Percentiles rank a stretch among this genome's conserved stretches.
These are phyloP conservation scores for Muricea muricata DNA, from an alignment of 92 coral and sea anemone species.

Conservation along the genomic window DNA sequence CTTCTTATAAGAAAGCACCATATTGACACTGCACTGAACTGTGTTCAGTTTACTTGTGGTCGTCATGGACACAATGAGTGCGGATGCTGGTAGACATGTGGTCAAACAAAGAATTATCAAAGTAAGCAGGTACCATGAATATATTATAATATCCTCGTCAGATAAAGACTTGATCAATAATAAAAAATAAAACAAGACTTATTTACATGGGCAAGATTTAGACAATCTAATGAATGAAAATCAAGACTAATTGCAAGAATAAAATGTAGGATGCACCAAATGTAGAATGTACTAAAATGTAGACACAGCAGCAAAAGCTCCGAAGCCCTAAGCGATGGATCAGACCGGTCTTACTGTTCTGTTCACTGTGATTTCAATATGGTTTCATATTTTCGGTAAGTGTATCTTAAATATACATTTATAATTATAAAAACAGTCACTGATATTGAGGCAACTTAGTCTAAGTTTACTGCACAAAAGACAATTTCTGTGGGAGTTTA, in stretches of 20 bases:
- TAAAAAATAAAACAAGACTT: not conserved
- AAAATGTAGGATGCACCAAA: no score
- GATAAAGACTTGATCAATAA: not conserved
- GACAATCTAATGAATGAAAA: not conserved
- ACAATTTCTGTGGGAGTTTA: no score
- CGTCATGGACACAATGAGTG: not conserved
- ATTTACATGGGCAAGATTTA: not conserved
- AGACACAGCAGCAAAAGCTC: not conserved
- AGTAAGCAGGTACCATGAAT: constrained; percentile 4
- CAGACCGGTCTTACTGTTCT: not conserved
- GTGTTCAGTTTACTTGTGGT: no score
- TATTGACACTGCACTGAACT: no score
- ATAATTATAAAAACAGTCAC: not conserved
- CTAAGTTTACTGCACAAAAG: no score
- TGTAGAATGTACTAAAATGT: not conserved
- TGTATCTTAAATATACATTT: not conserved
- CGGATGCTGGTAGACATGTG: constrained; percentile 8
- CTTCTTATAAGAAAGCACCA: no score
- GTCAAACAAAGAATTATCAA: constrained; percentile 12
- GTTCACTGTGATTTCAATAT: not conserved
- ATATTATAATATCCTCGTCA: not conserved
- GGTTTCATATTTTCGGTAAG: not conserved
- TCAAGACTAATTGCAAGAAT: no score
- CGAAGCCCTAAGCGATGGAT: not conserved
- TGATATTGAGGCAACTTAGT: not conserved